Percentiles rank a stretch among this genome's conserved stretches.
phyloP scores from a whole-genome alignment of 2,888 invertebrate genomes.

The Drosophila subquinaria region DNA sequence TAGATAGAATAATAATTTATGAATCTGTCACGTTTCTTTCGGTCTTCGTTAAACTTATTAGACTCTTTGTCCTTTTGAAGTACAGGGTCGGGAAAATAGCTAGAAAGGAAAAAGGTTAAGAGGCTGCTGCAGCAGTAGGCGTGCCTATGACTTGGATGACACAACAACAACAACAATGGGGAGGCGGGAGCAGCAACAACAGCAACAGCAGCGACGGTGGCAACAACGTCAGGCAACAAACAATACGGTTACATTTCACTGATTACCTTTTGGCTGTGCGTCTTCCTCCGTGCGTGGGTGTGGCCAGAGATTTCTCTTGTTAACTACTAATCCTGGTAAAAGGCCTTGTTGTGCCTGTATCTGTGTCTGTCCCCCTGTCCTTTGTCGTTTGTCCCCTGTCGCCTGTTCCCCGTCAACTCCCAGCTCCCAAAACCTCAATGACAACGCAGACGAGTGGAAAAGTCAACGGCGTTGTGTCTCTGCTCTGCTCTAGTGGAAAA shows the following conservation, averaged over 20 bases:
- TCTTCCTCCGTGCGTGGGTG: slow-evolving; percentile 43
- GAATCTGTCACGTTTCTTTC: too few species aligned
- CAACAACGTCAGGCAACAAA: slow-evolving; percentile 55
- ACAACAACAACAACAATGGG: slow-evolving; percentile 49
- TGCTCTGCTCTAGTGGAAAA: slow-evolving; percentile 69
- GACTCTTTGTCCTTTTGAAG: not conserved
- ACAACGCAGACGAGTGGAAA: slow-evolving; percentile 72
- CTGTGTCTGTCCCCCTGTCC: not conserved
- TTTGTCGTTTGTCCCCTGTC: not conserved
- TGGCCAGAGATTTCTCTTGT: slow-evolving; percentile 80
- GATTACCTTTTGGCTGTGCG: slow-evolving; percentile 79
- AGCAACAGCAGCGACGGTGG: slow-evolving; percentile 18
- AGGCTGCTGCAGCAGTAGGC: slow-evolving; percentile 58
- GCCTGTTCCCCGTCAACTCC: too few species aligned
- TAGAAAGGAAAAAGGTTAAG: slow-evolving; percentile 63
- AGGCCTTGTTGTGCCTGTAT: slow-evolving; percentile 67
- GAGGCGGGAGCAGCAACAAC: not conserved
- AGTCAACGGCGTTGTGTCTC: slow-evolving; percentile 69
- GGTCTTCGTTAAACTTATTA: too few species aligned
- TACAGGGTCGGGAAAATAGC: not conserved
- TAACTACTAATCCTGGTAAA: slow-evolving; percentile 82
- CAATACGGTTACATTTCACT: slow-evolving; percentile 82
- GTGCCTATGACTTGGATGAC: slow-evolving; percentile 62
- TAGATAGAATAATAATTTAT: too few species aligned
- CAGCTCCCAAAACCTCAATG: slow-evolving; percentile 27